Conservation (phyloP, 1,140 invertebrate genomes). For the Drosophila pachea region DNA sequence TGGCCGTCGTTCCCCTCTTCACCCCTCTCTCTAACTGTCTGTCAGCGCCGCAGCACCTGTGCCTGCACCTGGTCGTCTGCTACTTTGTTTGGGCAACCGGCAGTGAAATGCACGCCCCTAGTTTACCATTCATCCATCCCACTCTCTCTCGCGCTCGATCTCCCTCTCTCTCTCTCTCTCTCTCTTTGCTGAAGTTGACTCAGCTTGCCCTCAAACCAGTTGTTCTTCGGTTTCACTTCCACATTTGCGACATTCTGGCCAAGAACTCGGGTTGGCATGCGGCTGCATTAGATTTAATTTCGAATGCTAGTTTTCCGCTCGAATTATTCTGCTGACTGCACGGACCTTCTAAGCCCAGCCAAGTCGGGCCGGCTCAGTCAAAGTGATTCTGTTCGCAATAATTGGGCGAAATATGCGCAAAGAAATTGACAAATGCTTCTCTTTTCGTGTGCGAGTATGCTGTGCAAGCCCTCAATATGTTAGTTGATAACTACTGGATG, state of each 20-base stretch:
- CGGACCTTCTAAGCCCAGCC: not conserved
- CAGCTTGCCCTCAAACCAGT: constrained; percentile 26
- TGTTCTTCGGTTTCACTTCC: constrained; percentile 26
- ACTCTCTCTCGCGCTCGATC: not conserved
- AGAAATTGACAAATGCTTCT: constrained; percentile 1
- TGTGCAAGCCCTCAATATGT: constrained; percentile 12
- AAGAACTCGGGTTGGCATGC: constrained; percentile 29
- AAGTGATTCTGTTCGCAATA: constrained; percentile 3
- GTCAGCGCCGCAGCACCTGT: constrained; percentile 39
- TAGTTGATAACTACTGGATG: too few relatives aligned
- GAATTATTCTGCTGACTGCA: constrained; percentile 16
- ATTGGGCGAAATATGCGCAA: constrained; percentile 12
- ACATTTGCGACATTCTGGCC: constrained; percentile 26
- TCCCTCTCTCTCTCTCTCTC: not conserved
- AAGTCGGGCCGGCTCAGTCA: not conserved
- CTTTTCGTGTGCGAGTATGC: not conserved
- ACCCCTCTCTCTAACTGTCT: not conserved
- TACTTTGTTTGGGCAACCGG: constrained; percentile 48
- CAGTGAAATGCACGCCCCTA: constrained; percentile 33
- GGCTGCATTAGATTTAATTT: constrained; percentile 42
- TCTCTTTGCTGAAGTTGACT: constrained; percentile 25
- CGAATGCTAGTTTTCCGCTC: constrained; percentile 36
- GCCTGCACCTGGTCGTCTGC: not conserved
- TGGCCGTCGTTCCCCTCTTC: not conserved
- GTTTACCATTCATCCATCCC: not conserved